Conservation (phyloP, 2,113 vertebrate species). For the Nerophis lumbriciformis region DNA sequence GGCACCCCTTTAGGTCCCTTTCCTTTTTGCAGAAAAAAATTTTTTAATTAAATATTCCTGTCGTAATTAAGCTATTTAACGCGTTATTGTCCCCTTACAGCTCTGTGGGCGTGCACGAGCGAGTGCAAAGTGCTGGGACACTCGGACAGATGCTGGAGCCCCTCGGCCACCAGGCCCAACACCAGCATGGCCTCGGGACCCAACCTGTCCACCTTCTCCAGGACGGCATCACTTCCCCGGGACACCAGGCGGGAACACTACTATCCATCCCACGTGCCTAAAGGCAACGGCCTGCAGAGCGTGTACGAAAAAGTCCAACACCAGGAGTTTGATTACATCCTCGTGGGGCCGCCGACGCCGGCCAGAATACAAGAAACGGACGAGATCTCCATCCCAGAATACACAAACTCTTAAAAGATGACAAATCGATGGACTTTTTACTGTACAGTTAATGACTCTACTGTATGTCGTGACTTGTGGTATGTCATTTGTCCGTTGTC, state of each 20-base stretch:
- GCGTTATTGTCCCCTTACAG: conserved; percentile 56
- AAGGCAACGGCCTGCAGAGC: conserved; percentile 86
- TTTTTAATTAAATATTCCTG: background rate
- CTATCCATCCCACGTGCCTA: conserved; percentile 84
- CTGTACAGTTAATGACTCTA: conserved; percentile 56
- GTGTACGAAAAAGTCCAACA: conserved; percentile 91
- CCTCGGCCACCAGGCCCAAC: conserved; percentile 79
- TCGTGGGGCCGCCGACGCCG: conserved; percentile 83
- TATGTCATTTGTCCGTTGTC: conserved; percentile 56
- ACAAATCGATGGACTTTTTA: conserved; percentile 23
- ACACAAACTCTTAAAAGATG: conserved; percentile 75
- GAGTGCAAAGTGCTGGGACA: conserved; percentile 96
- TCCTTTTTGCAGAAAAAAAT: no score
- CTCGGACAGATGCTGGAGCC: conserved; percentile 96
- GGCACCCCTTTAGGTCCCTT: no score
- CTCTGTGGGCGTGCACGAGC: conserved; percentile 92
- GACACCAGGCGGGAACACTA: conserved; percentile 84
- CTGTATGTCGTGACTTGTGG: conserved; percentile 63
- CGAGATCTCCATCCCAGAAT: conserved; percentile 84
- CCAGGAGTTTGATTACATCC: conserved; percentile 85
- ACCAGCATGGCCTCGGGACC: conserved; percentile 69
- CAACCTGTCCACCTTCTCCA: conserved; percentile 84
- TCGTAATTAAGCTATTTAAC: background rate
- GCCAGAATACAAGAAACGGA: conserved; percentile 87
- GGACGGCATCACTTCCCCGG: conserved; percentile 85